Conservation (phyloP, 1,140 invertebrate genomes). For the Elymnias hypermnestra region DNA sequence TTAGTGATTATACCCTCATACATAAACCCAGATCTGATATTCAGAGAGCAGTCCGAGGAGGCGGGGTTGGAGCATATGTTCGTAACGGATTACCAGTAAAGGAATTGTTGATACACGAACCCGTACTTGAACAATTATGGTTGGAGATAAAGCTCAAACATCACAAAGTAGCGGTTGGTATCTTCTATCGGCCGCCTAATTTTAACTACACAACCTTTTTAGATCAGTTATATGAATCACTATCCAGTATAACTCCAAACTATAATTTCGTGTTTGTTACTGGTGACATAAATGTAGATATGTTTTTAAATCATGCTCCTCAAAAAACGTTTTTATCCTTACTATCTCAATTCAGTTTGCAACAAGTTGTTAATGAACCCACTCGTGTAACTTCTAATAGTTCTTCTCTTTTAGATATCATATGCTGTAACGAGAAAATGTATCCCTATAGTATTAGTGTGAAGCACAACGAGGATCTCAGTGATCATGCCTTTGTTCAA, state of each 20-base stretch:
- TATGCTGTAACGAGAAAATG: background rate
- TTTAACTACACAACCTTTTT: background rate
- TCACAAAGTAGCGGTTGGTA: background rate
- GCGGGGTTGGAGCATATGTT: background rate
- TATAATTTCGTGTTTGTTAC: background rate
- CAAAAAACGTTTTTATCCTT: too few species aligned
- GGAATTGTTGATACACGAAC: background rate
- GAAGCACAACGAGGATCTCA: slow-evolving; percentile 3
- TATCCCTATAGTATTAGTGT: background rate
- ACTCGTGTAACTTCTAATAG: too few species aligned
- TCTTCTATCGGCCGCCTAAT: background rate
- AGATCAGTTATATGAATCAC: background rate
- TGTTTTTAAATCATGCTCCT: too few species aligned
- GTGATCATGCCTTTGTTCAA: slow-evolving; percentile 6
- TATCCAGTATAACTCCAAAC: background rate
- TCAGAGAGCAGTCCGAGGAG: background rate
- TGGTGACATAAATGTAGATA: background rate
- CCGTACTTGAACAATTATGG: background rate
- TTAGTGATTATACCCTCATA: background rate
- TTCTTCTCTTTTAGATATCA: too few species aligned
- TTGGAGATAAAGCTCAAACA: too few species aligned
- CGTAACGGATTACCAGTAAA: background rate
- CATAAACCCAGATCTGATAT: background rate
- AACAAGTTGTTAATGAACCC: too few species aligned
- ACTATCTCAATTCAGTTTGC: too few species aligned